Evolutionary conservation across 2,797 vertebrate species (phyloP).

Genomic region (Anabacerthia variegaticeps): DNA sequence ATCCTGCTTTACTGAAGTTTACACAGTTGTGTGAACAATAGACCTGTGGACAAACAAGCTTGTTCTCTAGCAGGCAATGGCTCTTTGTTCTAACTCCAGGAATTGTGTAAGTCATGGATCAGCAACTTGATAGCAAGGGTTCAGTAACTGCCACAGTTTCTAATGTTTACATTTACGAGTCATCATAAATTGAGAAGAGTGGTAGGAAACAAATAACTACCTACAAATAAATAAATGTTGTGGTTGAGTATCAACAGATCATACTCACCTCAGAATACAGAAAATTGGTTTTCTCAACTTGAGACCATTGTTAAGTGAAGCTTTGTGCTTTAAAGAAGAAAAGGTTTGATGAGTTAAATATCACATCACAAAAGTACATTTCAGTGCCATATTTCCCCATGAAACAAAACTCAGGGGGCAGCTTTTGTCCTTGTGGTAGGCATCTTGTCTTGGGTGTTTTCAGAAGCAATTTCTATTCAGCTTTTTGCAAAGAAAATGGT

Average conservation of each 20-base stretch:
- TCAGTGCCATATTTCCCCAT: background rate
- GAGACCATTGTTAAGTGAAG: background rate
- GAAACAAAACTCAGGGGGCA: background rate
- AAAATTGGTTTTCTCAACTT: background rate
- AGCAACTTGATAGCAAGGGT: background rate
- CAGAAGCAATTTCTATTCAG: background rate
- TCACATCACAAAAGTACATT: background rate
- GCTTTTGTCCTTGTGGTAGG: background rate
- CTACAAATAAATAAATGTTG: background rate
- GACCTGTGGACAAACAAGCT: background rate
- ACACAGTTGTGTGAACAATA: background rate
- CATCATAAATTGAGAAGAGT: background rate
- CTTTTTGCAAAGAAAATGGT: background rate
- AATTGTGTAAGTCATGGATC: background rate
- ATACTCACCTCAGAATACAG: background rate
- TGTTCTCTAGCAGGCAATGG: background rate
- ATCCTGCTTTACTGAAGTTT: background rate
- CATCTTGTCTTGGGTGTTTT: background rate
- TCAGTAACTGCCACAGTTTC: background rate
- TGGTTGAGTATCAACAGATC: background rate
- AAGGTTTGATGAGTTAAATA: background rate
- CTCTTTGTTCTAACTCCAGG: background rate
- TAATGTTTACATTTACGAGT: background rate
- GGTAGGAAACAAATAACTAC: background rate
- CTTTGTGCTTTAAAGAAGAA: background rate